These are phyloP conservation scores for Leptinotarsa tumamoca DNA, from an alignment of 2,888 invertebrate genomes.

Conservation along the genomic window DNA sequence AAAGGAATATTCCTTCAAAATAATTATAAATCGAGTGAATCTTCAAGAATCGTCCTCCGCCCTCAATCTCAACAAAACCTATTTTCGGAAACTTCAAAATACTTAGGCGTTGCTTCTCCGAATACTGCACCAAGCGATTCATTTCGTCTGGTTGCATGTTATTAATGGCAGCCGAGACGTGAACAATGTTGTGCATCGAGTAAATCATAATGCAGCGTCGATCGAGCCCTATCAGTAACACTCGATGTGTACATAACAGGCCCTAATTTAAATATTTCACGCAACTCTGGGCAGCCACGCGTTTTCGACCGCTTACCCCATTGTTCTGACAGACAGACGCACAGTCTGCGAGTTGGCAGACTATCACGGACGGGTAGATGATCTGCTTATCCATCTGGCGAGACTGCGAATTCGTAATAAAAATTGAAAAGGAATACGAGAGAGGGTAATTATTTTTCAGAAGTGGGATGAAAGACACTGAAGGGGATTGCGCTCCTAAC, in stretches of 20 bases:
- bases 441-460: not conserved
- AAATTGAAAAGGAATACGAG: not conserved
- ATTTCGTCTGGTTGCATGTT: constrained; percentile 44
- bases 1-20: too few species aligned
- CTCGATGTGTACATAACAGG: constrained; percentile 62
- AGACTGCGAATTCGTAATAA: not conserved
- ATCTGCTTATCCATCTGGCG: not conserved
- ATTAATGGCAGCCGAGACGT: constrained; percentile 53
- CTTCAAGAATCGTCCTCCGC: too few species aligned
- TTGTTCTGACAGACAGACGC: constrained; percentile 35
- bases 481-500: not conserved
- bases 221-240: constrained; percentile 60
- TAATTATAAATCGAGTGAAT: too few species aligned
- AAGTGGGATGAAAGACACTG: constrained; percentile 5
- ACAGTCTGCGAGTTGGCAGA: not conserved
- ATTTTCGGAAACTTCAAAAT: not conserved
- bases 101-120: not conserved
- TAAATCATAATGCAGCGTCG: constrained; percentile 59
- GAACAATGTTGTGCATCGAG: constrained; percentile 56
- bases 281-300: constrained; percentile 58
- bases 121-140: constrained; percentile 16
- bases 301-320: constrained; percentile 45
- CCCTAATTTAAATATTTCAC: constrained; percentile 65
- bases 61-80: too few species aligned
- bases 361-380: not conserved